phyloP scores from a whole-genome alignment of 2,888 invertebrate species.

The Xylocampa areola region DNA sequence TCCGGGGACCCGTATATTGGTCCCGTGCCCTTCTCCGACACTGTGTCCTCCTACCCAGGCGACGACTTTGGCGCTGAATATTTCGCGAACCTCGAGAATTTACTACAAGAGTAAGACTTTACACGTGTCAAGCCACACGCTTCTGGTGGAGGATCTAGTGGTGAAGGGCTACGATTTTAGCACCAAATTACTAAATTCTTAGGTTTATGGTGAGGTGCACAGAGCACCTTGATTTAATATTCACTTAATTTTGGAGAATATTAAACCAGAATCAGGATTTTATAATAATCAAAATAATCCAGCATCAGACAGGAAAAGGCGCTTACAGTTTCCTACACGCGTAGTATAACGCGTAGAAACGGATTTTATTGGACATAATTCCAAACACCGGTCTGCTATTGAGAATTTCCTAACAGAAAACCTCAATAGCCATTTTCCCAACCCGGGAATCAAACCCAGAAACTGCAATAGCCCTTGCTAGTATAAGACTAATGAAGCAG shows the following conservation, averaged over 20 bases:
- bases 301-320: background rate
- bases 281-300: background rate
- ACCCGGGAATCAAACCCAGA: too few species aligned
- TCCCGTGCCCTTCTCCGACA: slow-evolving; percentile 58
- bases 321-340: too few species aligned
- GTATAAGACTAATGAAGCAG: too few species aligned
- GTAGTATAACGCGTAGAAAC: too few species aligned
- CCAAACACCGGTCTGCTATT: too few species aligned
- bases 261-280: too few species aligned
- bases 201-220: background rate
- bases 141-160: slow-evolving; percentile 75
- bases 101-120: slow-evolving; percentile 81
- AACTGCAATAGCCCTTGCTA: too few species aligned
- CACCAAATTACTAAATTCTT: background rate
- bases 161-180: slow-evolving; percentile 38
- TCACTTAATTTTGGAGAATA: too few species aligned
- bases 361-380: too few species aligned
- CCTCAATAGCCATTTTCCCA: too few species aligned
- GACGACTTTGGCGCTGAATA: slow-evolving; percentile 78
- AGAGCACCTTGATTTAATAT: too few species aligned
- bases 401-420: too few species aligned
- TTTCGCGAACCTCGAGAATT: slow-evolving; percentile 77
- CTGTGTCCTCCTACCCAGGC: slow-evolving; percentile 45
- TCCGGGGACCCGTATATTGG: slow-evolving; percentile 49
- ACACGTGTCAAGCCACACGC: slow-evolving; percentile 60